Base-by-base conservation (phyloP, 2,113 vertebrate genomes). In the Hydrochoerus hydrochaeris region DNA sequence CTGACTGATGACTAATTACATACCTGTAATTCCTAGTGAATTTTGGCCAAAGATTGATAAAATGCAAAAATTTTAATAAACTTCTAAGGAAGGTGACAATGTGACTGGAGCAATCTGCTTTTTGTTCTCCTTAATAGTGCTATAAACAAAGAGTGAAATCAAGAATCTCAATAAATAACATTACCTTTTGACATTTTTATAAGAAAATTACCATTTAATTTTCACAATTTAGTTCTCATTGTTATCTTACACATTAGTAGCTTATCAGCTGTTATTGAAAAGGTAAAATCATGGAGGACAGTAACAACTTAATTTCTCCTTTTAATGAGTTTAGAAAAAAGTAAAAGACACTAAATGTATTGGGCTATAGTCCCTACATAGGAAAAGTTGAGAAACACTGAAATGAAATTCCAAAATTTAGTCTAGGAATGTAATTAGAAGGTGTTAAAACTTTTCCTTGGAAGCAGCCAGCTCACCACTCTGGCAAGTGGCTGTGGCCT, bases 1-100 rank as follows among this genome's bases (percentile, higher is more conserved):
- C 46, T 82, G 19, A 38, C 63, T 94, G 77, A 60, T 85, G 35
- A 46, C 26, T 95, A 90, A 88, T 91, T 83, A 90, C 54, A 35
- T 87, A 84, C 81, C 80, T 90, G 24, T 95, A 73, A 46, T 94
- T 95, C 91, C 94, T 91, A 63, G 30, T 93, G 73, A 78, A 91
- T 83, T 94, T 52, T 88, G 69, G 35, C 63, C 78, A 93, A 88
- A 93, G 26, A 82, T 91, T 86, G 41, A 57, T 80, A 35, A 91
- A 93, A 24, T 67, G 26, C 46, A 91, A 95, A 83, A 69, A 90
- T 93, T 84, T 69, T n/a, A 75, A 91, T 90, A 93, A 90, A 57
- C 26, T 93, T 26, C 46, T 69, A 88, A 96, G 77, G 32, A 88
- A 91, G 8, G 90, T 41, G 46, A 60, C 26, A 67, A 7, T 77